phyloP scores from a whole-genome alignment of 2,797 vertebrate genomes.

The Chaenodraco wilsoni region DNA sequence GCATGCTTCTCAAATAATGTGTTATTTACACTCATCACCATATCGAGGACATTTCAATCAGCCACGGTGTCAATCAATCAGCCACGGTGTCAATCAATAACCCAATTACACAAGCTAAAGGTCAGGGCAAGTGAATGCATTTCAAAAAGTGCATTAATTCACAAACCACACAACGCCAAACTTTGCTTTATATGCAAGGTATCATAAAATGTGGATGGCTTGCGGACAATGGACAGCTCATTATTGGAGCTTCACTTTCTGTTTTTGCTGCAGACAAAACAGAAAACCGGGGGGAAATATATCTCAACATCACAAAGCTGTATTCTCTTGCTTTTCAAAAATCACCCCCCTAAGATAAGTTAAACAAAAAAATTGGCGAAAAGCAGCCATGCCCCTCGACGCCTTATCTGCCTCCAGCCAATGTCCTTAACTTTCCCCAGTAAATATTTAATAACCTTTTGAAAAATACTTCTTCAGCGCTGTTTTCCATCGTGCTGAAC shows the following conservation, averaged over 20 bases:
- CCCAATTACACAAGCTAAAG: slow-evolving; percentile 32
- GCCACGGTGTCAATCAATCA: slow-evolving; percentile 40
- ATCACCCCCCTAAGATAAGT: not conserved
- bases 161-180: slow-evolving; percentile 1
- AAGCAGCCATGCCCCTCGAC: not conserved
- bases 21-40: slow-evolving; percentile 28
- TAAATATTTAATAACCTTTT: slow-evolving; percentile 39
- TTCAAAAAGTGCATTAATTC: slow-evolving; percentile 23
- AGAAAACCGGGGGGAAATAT: not conserved
- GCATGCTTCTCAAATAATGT: slow-evolving; percentile 41
- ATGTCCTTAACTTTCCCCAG: not conserved
- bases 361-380: not conserved
- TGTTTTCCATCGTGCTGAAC: not conserved
- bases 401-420: not conserved
- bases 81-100: slow-evolving; percentile 44
- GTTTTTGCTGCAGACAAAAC: not conserved
- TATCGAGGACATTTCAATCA: slow-evolving; percentile 19
- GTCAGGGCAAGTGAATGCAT: slow-evolving; percentile 28
- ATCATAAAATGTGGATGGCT: not conserved
- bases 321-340: not conserved
- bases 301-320: no score
- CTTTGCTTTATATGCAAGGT: not conserved
- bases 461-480: slow-evolving; percentile 1
- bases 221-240: not conserved
- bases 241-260: not conserved